These are phyloP conservation scores for Drosophila crucigera DNA, from an alignment of 2,888 invertebrate genomes.

Conservation along the genomic window DNA sequence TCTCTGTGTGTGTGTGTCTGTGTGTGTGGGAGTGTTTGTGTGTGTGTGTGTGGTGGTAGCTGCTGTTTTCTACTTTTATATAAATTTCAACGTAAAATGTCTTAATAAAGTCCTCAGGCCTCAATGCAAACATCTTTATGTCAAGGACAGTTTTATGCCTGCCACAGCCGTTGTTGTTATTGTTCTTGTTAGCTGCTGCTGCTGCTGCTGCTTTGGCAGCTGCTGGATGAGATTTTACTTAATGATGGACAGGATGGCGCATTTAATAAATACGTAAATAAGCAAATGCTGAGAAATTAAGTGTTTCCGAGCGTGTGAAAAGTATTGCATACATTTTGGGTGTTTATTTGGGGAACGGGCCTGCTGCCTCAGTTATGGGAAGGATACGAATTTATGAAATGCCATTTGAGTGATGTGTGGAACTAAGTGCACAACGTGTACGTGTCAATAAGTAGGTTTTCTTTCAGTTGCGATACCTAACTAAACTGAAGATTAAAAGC, in stretches of 20 bases:
- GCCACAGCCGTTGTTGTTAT: constrained; percentile 59
- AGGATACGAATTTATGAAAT: not conserved
- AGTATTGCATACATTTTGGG: constrained; percentile 14
- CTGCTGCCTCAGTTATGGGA: no score
- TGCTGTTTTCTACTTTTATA: constrained; percentile 66
- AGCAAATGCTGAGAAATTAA: constrained; percentile 30
- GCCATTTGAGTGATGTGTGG: not conserved
- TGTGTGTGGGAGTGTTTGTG: constrained; percentile 11
- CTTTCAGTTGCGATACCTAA: not conserved
- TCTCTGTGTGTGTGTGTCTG: constrained; percentile 13
- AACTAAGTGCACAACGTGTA: no score
- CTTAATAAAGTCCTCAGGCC: constrained; percentile 75
- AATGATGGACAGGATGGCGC: constrained; percentile 51
- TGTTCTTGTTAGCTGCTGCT: constrained; percentile 26
- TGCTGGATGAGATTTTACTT: constrained; percentile 40
- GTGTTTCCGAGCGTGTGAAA: constrained; percentile 14
- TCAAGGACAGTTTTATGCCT: constrained; percentile 80
- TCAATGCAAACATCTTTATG: constrained; percentile 70
- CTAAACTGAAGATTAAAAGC: not conserved
- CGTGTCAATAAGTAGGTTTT: not conserved
- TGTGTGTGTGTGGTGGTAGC: constrained; percentile 17
- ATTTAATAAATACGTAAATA: constrained; percentile 57
- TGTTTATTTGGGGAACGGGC: not conserved
- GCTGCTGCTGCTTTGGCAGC: constrained; percentile 4
- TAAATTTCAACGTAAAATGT: constrained; percentile 79